A percentile compares a stretch with the other conserved stretches of the same genome.
Evolutionary conservation across 2,797 vertebrate genomes (phyloP).

Genomic region (Nasua narica): DNA sequence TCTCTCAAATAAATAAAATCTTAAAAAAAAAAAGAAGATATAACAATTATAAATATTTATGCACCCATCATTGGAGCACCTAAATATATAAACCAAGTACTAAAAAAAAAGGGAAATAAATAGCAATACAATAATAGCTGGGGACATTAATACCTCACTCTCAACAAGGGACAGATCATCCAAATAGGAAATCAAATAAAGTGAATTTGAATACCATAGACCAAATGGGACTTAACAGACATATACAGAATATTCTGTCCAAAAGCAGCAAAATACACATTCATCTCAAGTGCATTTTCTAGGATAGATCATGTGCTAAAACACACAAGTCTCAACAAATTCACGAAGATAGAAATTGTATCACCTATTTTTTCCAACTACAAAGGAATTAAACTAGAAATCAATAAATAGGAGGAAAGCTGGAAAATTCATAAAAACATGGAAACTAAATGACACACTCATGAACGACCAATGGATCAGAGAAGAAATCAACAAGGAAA

Average conservation of each 20-base stretch:
- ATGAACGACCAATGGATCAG: background rate
- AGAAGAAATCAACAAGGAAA: background rate
- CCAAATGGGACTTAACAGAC: background rate
- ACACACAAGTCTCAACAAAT: background rate
- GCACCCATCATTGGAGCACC: background rate
- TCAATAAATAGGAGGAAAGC: background rate
- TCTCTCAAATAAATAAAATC: no score
- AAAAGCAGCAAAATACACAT: background rate
- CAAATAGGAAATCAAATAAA: background rate
- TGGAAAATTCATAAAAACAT: background rate
- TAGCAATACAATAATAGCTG: background rate
- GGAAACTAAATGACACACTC: background rate
- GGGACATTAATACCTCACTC: background rate
- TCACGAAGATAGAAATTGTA: background rate
- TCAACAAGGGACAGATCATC: background rate
- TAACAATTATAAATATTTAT: background rate
- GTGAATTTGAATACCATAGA: background rate
- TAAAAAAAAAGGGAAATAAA: background rate
- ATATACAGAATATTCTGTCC: background rate
- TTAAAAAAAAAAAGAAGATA: background rate
- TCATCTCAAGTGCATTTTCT: background rate
- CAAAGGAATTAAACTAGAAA: background rate
- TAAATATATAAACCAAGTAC: background rate
- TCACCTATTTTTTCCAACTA: background rate
- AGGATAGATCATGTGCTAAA: background rate